Evolutionary conservation across 2,113 vertebrate species (phyloP), one percentile per base, ranked within the genome.

Genomic region (Podiceps cristatus): DNA sequence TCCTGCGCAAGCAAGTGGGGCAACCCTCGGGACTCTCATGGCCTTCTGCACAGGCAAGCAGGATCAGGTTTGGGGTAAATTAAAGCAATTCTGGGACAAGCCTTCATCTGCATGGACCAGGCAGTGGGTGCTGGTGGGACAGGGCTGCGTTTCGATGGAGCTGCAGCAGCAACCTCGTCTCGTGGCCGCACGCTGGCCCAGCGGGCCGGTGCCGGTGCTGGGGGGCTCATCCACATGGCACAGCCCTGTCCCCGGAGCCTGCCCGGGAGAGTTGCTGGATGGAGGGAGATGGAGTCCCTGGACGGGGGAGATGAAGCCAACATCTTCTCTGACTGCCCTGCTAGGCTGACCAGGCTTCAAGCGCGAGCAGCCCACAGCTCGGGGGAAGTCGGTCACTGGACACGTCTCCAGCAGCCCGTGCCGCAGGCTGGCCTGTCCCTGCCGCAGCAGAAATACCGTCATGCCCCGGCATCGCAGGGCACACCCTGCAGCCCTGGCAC

Each of bases 181-280:
- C 5, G 1, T 12, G 47, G 45, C 52, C 4, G 1, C 5, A 8
- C 1, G 4, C 7, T 9, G 47, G 35, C 33, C 10, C 7, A n/a
- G 63, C 1, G 0, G 28, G 20, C 11, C 1, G 10, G 35, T 14
- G 56, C 17, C 7, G 1, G 55, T 35, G 44, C 22, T 3, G 2
- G 11, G 27, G 40, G 14, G 28, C 37, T 56, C 31, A 5, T 52
- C 59, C 5, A 0, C 23, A 25, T 0, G 7, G 24, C 2, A 0
- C 60, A 47, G 53, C 31, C 35, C 10, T 4, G 2, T 33, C 49
- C 62, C 47, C 0, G 2, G 31, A 45, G 29, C 3, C 4, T 25
- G 29, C 19, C 12, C 3, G 0, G 47, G 55, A 66, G 44, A 35
- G 40, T 15, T 18, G 13, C 44, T 31, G 74, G 18, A 14, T 47